phyloP scores from a whole-genome alignment of 92 coral and sea anemone species.

The Actinernus sp. region DNA sequence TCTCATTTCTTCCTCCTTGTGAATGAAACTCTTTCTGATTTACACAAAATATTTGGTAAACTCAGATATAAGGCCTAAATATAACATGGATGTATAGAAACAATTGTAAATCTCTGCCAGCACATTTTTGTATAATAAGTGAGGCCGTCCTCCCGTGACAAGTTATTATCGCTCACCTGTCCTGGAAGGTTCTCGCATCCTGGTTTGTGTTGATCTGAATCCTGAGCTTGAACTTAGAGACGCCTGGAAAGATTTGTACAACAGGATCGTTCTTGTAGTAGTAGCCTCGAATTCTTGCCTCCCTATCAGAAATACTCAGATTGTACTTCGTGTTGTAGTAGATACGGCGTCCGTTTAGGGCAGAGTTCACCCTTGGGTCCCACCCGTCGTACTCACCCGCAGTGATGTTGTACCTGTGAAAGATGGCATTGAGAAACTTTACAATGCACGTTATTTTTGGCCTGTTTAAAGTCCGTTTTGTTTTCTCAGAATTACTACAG shows the following conservation, averaged over 20 bases:
- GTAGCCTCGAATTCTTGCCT: slow-evolving; percentile 28
- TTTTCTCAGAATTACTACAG: too few species aligned
- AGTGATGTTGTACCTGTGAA: slow-evolving; percentile 40
- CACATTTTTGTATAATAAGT: too few species aligned
- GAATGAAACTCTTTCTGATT: too few species aligned
- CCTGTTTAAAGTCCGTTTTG: too few species aligned
- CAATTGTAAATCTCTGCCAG: too few species aligned
- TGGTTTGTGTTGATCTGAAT: slow-evolving; percentile 36
- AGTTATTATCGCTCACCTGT: slow-evolving; percentile 19
- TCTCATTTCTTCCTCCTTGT: too few species aligned
- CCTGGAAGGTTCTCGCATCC: slow-evolving; percentile 46
- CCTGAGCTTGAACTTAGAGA: slow-evolving; percentile 23
- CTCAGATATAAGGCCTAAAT: too few species aligned
- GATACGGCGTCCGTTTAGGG: slow-evolving; percentile 5
- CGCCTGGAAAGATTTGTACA: slow-evolving; percentile 15
- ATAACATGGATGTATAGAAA: too few species aligned
- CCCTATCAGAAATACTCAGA: neutral
- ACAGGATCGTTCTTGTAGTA: slow-evolving; percentile 27
- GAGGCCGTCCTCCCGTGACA: neutral
- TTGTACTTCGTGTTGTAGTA: slow-evolving; percentile 6
- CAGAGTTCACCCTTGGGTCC: slow-evolving; percentile 25
- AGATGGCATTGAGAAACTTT: too few species aligned
- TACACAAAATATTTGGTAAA: too few species aligned
- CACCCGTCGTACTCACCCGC: slow-evolving; percentile 51
- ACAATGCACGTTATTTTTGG: too few species aligned